Evolutionary conservation across 2,888 invertebrate genomes (phyloP), one percentile per base, ranked within the genome.

Genomic region (Halocaridina rubra): DNA sequence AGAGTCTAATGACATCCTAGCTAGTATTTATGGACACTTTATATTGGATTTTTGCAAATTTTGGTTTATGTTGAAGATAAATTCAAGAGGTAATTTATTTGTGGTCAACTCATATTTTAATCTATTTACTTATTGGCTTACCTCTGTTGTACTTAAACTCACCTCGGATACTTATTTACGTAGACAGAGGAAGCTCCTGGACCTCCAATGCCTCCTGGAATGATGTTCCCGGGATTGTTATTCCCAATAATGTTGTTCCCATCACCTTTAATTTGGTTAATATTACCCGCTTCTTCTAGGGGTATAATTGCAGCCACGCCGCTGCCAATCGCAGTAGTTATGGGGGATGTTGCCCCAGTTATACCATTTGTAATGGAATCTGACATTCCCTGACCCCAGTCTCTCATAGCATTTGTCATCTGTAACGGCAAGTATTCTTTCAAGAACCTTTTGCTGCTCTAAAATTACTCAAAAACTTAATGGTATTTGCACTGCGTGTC

Each of bases 241-340:
- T 19, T 4, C n/a, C 53, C 53, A 4, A 4, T 19, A 5, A 16
- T 19, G 8, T 19, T 19, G 85, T 85, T 85, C 80, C 76, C 77
- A 80, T 85, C 80, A 76, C 85, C 79, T 82, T 72, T 79, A 75
- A 69, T 76, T 76, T 84, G 94, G 19, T 2, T 10, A 10, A 13
- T 16, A 10, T 53, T 53, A 4, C 13, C 16, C 2, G 5, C 29
- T 4, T 71, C 33, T 10, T 71, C 39, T 5, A 71, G 71, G 3
- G 71, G 33, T 0, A 71, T 71, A 33, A 71, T 71, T 4, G 71
- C 29, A 19, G 29, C 29, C 7, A 71, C 33, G 16, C 71, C 71
- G 22, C 33, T 33, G 33, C 71, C 71, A 3, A 61, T 3, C 10
- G 64, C 64, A 0, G 64, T 61, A 13, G 64, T 24, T 3, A 71